A percentile compares a stretch with the other conserved stretches of the same genome.
Conservation (phyloP, 2,888 invertebrate genomes). For the Sarcophaga caerulescens region DNA sequence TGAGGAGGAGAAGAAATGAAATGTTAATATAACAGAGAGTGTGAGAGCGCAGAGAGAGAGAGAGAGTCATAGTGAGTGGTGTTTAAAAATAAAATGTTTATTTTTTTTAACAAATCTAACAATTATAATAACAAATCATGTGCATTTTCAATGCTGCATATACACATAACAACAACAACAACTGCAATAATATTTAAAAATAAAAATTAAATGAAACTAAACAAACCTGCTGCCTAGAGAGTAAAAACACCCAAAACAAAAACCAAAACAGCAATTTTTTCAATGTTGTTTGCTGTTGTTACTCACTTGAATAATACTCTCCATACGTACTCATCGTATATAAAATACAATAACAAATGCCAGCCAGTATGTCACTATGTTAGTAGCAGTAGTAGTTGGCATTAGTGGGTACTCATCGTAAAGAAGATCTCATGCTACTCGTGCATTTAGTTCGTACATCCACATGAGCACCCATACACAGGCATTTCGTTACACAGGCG, state of each 20-base stretch:
- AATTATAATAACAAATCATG: slow-evolving; percentile 56
- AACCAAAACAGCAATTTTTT: background rate
- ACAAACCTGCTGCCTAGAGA: slow-evolving; percentile 1
- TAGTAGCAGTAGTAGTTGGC: slow-evolving; percentile 8
- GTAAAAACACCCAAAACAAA: background rate
- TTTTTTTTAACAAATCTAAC: slow-evolving; percentile 48
- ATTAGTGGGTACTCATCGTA: background rate
- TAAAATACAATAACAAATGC: slow-evolving; percentile 19
- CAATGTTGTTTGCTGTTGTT: slow-evolving; percentile 17
- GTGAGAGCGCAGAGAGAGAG: background rate
- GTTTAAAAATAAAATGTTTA: too few relatives aligned
- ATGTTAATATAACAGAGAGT: too few relatives aligned
- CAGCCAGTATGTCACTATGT: slow-evolving; percentile 23
- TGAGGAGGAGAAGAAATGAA: background rate
- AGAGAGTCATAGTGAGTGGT: background rate
- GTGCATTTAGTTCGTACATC: too few relatives aligned
- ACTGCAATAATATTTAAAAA: slow-evolving; percentile 31
- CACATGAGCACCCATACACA: too few relatives aligned
- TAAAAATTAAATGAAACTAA: slow-evolving; percentile 17
- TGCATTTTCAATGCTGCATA: background rate
- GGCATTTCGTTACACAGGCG: too few relatives aligned
- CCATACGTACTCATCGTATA: background rate
- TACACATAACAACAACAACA: slow-evolving; percentile 21
- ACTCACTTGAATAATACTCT: slow-evolving; percentile 36
- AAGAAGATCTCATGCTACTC: background rate